A percentile compares a stretch with the other conserved stretches of the same genome.
Evolutionary conservation across 1,140 invertebrate genomes (phyloP).

Genomic region (roundworm (Caenorhabditis elegans)): WBcel235 BX284606.5:5152001-5152500

Average conservation of each 20-base stretch:
- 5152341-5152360: neutral
- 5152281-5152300: neutral
- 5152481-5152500: too few relatives aligned
- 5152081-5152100: neutral
- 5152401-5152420: neutral
- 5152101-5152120: conserved; percentile 11
- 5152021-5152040: neutral
- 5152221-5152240: too few relatives aligned
- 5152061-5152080: conserved; percentile 8
- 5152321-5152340: neutral
- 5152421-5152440: neutral
- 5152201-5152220: too few relatives aligned
- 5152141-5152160: conserved; percentile 27
- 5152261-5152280: neutral
- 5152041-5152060: neutral
- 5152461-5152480: too few relatives aligned
- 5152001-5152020: too few relatives aligned
- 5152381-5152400: neutral
- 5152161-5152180: neutral
- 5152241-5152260: too few relatives aligned
- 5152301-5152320: neutral
- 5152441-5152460: too few relatives aligned
- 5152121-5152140: conserved; percentile 36
- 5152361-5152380: neutral
- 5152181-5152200: neutral